phyloP scores from a whole-genome alignment of 2,797 vertebrate species.

The Pempheris klunzingeri region DNA sequence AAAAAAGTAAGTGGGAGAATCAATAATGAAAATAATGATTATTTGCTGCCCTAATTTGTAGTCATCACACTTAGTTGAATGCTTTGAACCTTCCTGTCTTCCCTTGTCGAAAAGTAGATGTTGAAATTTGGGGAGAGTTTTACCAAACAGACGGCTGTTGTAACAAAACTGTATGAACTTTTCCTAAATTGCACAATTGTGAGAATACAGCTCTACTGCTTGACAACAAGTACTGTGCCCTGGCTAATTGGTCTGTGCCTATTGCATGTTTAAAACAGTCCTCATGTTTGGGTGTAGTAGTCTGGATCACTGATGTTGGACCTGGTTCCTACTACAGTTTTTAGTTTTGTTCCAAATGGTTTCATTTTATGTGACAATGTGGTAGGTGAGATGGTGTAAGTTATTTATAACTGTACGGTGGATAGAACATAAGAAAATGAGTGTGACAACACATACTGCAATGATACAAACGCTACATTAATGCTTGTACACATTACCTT shows the following conservation, averaged over 20 bases:
- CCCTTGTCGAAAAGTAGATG: background rate
- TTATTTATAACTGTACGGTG: background rate
- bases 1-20: no score
- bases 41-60: background rate
- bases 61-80: background rate
- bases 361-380: background rate
- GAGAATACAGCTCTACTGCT: background rate
- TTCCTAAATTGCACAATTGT: constrained; percentile 10
- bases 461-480: background rate
- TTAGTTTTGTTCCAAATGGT: background rate
- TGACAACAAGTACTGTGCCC: background rate
- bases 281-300: no score
- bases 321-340: background rate
- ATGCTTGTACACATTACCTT: background rate
- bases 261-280: background rate
- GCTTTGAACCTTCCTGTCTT: background rate
- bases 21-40: background rate
- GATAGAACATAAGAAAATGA: background rate
- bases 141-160: no score
- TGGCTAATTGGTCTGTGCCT: background rate
- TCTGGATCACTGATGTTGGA: background rate
- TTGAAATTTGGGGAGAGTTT: background rate
- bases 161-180: background rate
- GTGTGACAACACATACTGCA: background rate
- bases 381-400: background rate